Conservation (phyloP, 1,140 invertebrate genomes). For the Lutraria rhynchaena region DNA sequence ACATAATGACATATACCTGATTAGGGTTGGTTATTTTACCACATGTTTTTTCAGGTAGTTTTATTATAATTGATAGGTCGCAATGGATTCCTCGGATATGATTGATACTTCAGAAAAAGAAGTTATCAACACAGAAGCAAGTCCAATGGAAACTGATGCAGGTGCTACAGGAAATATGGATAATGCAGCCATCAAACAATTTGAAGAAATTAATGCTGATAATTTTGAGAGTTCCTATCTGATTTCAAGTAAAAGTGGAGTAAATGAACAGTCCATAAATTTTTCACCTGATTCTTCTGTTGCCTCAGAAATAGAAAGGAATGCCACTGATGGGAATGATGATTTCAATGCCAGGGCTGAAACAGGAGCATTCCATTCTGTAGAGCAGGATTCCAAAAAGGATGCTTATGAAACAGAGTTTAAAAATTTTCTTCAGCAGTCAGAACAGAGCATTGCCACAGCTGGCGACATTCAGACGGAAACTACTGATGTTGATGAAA, state of each 20-base stretch:
- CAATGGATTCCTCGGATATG: no score
- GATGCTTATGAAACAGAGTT: conserved; percentile 47
- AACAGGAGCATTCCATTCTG: conserved; percentile 4
- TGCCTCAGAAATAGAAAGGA: no score
- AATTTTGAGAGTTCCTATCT: not conserved
- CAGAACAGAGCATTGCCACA: not conserved
- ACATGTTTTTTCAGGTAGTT: no score
- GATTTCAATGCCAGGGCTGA: no score
- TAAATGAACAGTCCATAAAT: no score
- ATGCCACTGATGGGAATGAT: no score
- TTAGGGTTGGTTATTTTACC: no score
- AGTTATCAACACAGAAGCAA: not conserved
- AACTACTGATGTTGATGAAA: not conserved
- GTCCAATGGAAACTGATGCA: not conserved
- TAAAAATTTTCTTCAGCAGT: conserved; percentile 11
- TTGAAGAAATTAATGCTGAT: not conserved
- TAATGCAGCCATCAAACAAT: not conserved
- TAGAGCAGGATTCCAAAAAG: conserved; percentile 17
- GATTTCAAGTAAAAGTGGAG: not conserved
- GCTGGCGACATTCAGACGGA: not conserved
- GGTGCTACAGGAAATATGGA: not conserved
- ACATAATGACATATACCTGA: no score
- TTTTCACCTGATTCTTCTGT: no score
- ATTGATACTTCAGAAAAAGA: not conserved
- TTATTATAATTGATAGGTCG: no score